Conservation (phyloP, 2,113 vertebrate species). For the Cyphomyrus plagiostoma region DNA sequence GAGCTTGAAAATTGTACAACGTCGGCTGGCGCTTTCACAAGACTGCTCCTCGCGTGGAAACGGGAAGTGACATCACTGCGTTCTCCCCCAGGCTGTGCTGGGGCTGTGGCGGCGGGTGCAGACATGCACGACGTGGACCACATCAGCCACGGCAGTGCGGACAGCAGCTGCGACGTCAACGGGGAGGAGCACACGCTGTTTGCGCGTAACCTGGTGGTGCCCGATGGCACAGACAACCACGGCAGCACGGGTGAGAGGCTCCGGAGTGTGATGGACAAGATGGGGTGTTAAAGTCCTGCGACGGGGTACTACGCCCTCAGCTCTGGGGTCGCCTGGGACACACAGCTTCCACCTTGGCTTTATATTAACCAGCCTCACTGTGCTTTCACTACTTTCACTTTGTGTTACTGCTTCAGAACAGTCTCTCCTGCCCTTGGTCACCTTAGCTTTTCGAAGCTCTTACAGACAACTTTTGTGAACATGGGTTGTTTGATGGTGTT, state of each 20-base stretch:
- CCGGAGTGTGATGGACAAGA: neutral
- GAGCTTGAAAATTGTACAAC: neutral
- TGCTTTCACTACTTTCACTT: too few relatives aligned
- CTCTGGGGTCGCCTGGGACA: neutral
- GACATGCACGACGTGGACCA: slow-evolving; percentile 71
- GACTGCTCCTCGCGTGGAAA: neutral
- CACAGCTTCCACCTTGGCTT: neutral
- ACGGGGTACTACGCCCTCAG: neutral
- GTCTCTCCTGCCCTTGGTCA: neutral
- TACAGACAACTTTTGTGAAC: neutral
- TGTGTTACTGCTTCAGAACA: neutral
- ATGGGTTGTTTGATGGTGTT: neutral
- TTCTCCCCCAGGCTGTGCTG: slow-evolving; percentile 20
- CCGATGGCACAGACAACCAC: slow-evolving; percentile 69
- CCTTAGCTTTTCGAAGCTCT: neutral
- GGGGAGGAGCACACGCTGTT: slow-evolving; percentile 74
- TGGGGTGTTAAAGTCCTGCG: neutral
- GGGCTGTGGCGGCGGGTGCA: slow-evolving; percentile 26
- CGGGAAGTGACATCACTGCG: neutral
- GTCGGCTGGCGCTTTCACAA: neutral
- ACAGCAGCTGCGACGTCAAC: slow-evolving; percentile 77
- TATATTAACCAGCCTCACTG: neutral
- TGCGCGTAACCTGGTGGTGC: slow-evolving; percentile 64
- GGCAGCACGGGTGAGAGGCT: slow-evolving; percentile 73
- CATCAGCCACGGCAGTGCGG: slow-evolving; percentile 78